A percentile compares a stretch with the other conserved stretches of the same genome.
These are phyloP conservation scores for Pheucticus melanocephalus DNA, from an alignment of 2,113 vertebrate genomes.

Conservation along the genomic window DNA sequence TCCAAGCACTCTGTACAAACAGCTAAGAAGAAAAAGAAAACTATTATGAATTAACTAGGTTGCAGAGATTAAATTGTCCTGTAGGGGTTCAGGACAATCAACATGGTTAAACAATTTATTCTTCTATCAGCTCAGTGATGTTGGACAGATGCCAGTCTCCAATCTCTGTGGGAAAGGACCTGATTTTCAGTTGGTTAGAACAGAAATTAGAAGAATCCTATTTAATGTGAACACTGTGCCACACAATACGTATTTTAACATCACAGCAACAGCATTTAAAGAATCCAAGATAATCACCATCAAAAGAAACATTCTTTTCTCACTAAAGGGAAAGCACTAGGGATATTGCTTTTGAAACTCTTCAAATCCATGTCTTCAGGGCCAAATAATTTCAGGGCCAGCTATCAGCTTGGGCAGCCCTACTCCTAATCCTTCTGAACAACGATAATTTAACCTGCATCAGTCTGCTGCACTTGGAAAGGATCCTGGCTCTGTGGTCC, in stretches of 20 bases:
- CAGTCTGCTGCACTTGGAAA: neutral
- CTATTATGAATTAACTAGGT: neutral
- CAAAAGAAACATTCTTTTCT: neutral
- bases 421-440: neutral
- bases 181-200: neutral
- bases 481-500: neutral
- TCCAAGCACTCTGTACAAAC: neutral
- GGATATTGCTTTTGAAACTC: neutral
- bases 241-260: neutral
- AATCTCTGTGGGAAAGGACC: neutral
- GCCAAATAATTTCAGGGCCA: neutral
- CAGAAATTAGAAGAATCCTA: neutral
- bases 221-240: neutral
- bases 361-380: neutral
- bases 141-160: neutral
- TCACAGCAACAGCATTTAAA: neutral
- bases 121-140: neutral
- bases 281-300: neutral
- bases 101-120: conserved; percentile 16
- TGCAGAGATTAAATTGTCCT: conserved; percentile 17
- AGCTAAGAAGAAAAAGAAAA: neutral
- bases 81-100: conserved; percentile 3
- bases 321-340: neutral
- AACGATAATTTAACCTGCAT: neutral
- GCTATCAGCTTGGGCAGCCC: neutral